Evolutionary conservation across 2,113 vertebrate genomes (phyloP), one percentile per base, ranked within the genome.

Genomic region (Macrotis lagotis): DNA sequence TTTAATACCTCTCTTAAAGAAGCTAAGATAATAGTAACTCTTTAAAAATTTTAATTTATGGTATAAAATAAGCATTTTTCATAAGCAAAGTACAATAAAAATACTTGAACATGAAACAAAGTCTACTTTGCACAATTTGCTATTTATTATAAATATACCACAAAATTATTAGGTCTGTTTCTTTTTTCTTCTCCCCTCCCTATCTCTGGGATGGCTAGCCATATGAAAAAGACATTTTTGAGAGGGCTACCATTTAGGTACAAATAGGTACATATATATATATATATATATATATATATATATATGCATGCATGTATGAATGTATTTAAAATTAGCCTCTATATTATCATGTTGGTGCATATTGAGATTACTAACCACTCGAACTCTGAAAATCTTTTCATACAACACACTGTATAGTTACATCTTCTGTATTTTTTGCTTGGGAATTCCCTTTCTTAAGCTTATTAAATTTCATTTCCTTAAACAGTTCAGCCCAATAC

Each of bases 241-340:
- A n/a, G n/a, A n/a, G n/a, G n/a, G n/a, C n/a, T n/a, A n/a, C n/a
- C n/a, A n/a, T n/a, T n/a, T n/a, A n/a, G n/a, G n/a, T n/a, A n/a
- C n/a, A n/a, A n/a, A n/a, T n/a, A n/a, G n/a, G n/a, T n/a, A n/a
- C 50, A 10, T 50, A 10, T 50, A 50, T 50, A 10, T 50, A 50
- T 50, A 16, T 51, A 51, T 55, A 2, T 55, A 25, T 59, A 2
- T 59, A 28, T 31, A 28, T 28, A 6, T 59, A 2, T 31, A 9
- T 31, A 9, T 11, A 2, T 55, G 26, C 31, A 11, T 1, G 8
- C 1, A 11, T 14, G 7, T 11, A 3, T 3, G 31, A 4, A 9
- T 66, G 28, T 16, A 4, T 66, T 3, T 37, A 66, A 66, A 66
- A 37, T 66, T 66, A 66, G 12, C 59, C 37, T 66, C 12, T 14